Evolutionary conservation across 2,888 invertebrate genomes (phyloP).

Genomic region (Zonitis immaculata): DNA sequence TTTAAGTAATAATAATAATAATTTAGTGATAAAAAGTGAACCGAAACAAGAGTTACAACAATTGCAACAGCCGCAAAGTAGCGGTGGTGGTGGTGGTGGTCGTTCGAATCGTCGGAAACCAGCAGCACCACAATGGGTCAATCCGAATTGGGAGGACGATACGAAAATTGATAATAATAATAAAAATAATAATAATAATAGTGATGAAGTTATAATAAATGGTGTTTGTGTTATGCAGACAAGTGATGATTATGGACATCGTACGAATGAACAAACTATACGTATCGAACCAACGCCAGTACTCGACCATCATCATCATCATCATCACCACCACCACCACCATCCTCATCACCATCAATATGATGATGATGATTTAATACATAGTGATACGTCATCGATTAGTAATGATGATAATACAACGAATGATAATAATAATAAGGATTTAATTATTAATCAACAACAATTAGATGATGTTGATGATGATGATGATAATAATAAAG

Average conservation of each 20-base stretch:
- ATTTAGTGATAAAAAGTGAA: conserved; percentile 57
- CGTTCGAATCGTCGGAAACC: conserved; percentile 80
- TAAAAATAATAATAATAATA: conserved; percentile 42
- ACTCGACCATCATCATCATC: conserved; percentile 48
- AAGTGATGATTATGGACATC: conserved; percentile 65
- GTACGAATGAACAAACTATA: conserved; percentile 65
- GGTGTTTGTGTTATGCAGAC: conserved; percentile 91
- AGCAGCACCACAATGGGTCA: conserved; percentile 96
- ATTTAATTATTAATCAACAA: neutral
- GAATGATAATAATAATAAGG: conserved; percentile 12
- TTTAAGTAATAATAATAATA: conserved; percentile 44
- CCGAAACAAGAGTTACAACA: conserved; percentile 42
- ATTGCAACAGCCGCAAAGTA: conserved; percentile 22
- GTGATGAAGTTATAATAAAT: conserved; percentile 84
- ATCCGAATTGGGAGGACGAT: conserved; percentile 92
- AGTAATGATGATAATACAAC: conserved; percentile 37
- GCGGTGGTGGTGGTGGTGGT: no score
- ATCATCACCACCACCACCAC: neutral
- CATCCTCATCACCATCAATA: conserved; percentile 31
- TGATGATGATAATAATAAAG: conserved; percentile 48
- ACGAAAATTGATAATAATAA: conserved; percentile 59
- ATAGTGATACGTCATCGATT: conserved; percentile 51
- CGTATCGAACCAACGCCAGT: conserved; percentile 74
- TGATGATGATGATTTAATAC: conserved; percentile 52
- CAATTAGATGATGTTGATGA: conserved; percentile 30